Base-by-base conservation (phyloP, 2,888 invertebrate genomes). In the Plagodis dolabraria region DNA sequence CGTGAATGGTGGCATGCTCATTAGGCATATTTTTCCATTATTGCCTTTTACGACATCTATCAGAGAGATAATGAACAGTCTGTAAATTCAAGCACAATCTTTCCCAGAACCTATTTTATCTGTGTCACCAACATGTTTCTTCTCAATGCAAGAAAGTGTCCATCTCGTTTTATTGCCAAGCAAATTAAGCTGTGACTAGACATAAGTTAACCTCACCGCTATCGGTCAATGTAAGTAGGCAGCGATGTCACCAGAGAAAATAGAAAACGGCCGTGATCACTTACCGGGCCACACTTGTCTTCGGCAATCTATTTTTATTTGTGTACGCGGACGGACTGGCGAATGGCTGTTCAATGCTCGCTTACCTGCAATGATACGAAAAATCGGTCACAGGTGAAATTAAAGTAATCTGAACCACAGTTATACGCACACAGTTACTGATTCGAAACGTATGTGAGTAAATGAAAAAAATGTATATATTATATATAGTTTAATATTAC, bases 181-280 rank as follows among this genome's bases (percentile, higher is more conserved):
- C 22, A 22, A 22, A 22, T 22, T 22, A 22, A 22, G 22, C 22
- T 33, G 34, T 47, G 35, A 51, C 42, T 35, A 9, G 46, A 44
- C 12, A 12, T 2, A n/a, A 35, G 11, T 38, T 48, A 42, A 50
- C 49, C 49, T 50, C 33, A 40, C 9, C 9, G 48, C 48, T 53
- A 45, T 57, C 52, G 47, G 51, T 57, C 47, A 48, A 44, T 43
- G 8, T 11, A 59, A 86, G 82, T 85, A 84, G 85, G 85, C 77
- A 82, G 85, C 83, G 70, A 85, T 85, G 87, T 83, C 87, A 86
- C 75, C 69, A 83, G 87, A 84, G 86, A 89, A 87, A 87, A 85
- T 84, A 86, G 85, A 86, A 85, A 88, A 84, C 82, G 74, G 79
- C 79, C 75, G 76, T 77, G 78, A 80, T 80, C 75, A 82, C 80